Evolutionary conservation across 2,888 invertebrate species (phyloP).

Genomic region (Glyphotaelius pellucidus): DNA sequence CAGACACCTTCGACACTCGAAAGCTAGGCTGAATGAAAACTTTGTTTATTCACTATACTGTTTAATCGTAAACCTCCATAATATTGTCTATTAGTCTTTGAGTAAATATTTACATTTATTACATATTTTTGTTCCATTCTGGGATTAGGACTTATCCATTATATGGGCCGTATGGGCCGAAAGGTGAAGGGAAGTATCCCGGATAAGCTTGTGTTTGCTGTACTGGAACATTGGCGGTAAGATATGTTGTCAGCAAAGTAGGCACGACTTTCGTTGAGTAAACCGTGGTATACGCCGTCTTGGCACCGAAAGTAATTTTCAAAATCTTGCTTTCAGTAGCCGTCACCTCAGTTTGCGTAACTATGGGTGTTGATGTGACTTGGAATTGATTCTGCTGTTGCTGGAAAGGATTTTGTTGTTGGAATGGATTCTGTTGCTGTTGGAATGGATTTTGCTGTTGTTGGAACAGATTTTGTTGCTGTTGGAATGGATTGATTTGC

Average conservation of each 20-base stretch:
- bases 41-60: not conserved
- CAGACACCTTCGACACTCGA: conserved; percentile 17
- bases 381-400: conserved; percentile 81
- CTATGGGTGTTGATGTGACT: conserved; percentile 87
- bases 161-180: conserved; percentile 84
- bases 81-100: conserved; percentile 32
- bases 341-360: conserved; percentile 87
- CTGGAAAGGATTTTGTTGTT: conserved; percentile 69
- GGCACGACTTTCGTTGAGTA: conserved; percentile 90
- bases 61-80: not conserved
- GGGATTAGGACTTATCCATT: conserved; percentile 81
- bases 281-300: conserved; percentile 91
- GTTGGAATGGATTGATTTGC: conserved; percentile 77
- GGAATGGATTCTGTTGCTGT: conserved; percentile 80
- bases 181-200: conserved; percentile 87
- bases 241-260: conserved; percentile 88
- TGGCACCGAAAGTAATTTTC: conserved; percentile 93
- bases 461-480: conserved; percentile 76
- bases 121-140: not conserved
- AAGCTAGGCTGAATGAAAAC: not conserved
- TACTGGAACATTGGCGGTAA: conserved; percentile 87
- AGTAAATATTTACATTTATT: conserved; percentile 10
- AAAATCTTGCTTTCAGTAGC: conserved; percentile 89
- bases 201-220: conserved; percentile 85
- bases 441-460: conserved; percentile 79